Evolutionary conservation across 2,113 vertebrate species (phyloP), one percentile per base, ranked within the genome.

Genomic region (Chlamydotis undulata): DNA sequence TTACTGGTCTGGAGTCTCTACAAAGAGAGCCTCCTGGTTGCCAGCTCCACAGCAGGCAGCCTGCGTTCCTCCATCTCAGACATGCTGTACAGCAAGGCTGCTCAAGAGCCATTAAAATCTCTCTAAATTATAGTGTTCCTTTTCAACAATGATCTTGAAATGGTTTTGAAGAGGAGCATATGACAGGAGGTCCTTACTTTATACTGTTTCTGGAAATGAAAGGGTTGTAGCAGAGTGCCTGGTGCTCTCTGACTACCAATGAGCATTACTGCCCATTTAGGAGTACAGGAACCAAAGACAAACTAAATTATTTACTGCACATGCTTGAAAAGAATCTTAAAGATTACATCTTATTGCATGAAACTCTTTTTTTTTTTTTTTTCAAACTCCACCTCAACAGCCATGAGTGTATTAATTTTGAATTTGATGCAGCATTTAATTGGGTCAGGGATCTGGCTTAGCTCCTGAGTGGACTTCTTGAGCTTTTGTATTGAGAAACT

Each of bases 271-370:
- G 55, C 29, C 49, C 18, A 9, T 71, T 65, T 33, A 88, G 78
- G 45, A 93, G 39, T 13, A 61, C 35, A 50, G 59, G 37, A 83
- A 69, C 28, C 60, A 93, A 77, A 83, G 75, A 45, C 7, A 80
- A 77, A 39, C 45, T 70, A 41, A 89, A 83, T 92, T 90, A 70
- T 83, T 92, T 74, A 81, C 64, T 47, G 33, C 19, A 55, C 16
- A 16, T n/a, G 45, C 55, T 92, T 90, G 79, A 93, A 94, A 90
- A 94, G 50, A 76, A 69, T 80, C 35, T 80, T 69, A 69, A 88
- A 80, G 82, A 19, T 57, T 88, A 74, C 50, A 64, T n/a, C 22
- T 29, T 86, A 50, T 8, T 74, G 55, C 55, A 70, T 24, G 19
- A 77, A 93, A 74, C 3, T 19, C 25, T 41, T 41, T 41, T 41